Evolutionary conservation across 2,113 vertebrate genomes (phyloP).

Genomic region (Cebus imitator): DNA sequence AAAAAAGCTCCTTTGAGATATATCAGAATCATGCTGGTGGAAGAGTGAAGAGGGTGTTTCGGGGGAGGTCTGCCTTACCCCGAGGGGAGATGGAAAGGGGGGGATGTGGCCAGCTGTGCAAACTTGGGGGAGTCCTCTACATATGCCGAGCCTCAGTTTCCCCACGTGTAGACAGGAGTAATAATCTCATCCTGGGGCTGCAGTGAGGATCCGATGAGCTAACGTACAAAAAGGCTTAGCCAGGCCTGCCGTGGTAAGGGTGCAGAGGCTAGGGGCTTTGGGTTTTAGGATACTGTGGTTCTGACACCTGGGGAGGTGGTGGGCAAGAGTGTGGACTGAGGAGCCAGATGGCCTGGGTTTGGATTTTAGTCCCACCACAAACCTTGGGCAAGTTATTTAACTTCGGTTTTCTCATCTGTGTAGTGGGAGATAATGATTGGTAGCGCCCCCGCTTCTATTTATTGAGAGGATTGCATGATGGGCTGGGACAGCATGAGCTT

Average conservation of each 20-base stretch:
- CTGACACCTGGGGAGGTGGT: background rate
- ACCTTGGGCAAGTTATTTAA: background rate
- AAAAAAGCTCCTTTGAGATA: background rate
- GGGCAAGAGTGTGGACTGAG: background rate
- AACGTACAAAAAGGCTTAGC: fast-evolving
- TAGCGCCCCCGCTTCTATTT: background rate
- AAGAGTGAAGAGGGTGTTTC: background rate
- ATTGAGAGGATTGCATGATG: background rate
- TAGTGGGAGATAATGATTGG: background rate
- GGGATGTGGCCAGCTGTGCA: background rate
- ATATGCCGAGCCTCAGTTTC: background rate
- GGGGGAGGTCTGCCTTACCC: background rate
- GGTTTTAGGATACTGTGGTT: fast-evolving
- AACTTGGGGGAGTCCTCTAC: background rate
- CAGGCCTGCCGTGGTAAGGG: fast-evolving
- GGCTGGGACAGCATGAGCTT: background rate
- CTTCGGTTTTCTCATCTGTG: background rate
- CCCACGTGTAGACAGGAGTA: background rate
- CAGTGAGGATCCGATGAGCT: background rate
- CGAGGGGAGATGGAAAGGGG: background rate
- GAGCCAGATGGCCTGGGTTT: background rate
- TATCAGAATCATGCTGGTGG: too few species aligned
- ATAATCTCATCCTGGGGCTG: background rate
- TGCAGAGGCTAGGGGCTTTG: fast-evolving
- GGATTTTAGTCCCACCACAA: background rate